A percentile compares a stretch with the other conserved stretches of the same genome.
Conservation (phyloP, 2,888 invertebrate genomes). For the Rambutsinella grinnellia region DNA sequence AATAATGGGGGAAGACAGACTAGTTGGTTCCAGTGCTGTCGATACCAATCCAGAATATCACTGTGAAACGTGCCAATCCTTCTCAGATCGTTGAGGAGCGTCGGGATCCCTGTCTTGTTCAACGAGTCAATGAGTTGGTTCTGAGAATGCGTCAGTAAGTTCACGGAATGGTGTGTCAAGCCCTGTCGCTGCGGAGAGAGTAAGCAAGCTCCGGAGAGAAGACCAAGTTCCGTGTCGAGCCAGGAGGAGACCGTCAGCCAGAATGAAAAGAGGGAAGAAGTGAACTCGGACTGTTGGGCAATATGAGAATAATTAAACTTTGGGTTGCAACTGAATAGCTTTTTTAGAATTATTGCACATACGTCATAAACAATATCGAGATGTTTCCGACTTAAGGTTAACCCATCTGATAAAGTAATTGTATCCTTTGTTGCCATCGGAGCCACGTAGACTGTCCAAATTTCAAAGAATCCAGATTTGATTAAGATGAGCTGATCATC, state of each 20-base stretch:
- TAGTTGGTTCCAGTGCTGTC: constrained; percentile 87
- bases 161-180: constrained; percentile 83
- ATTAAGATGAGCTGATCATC: constrained; percentile 97
- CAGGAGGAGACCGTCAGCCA: constrained; percentile 79
- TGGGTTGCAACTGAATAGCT: background rate
- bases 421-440: constrained; percentile 78
- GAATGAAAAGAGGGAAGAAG: constrained; percentile 85
- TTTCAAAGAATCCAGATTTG: constrained; percentile 96
- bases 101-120: constrained; percentile 70
- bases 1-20: constrained; percentile 89
- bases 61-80: constrained; percentile 86
- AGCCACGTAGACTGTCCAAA: constrained; percentile 91
- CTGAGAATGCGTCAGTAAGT: constrained; percentile 78
- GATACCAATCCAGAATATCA: constrained; percentile 90
- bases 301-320: background rate
- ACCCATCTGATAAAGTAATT: constrained; percentile 92
- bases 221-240: constrained; percentile 90
- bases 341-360: constrained; percentile 70
- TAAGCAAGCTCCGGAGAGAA: constrained; percentile 88
- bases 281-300: constrained; percentile 81
- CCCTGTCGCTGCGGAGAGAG: constrained; percentile 85
- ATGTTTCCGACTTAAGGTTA: constrained; percentile 84
- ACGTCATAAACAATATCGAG: constrained; percentile 90
- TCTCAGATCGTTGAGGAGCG: constrained; percentile 82
- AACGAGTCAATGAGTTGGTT: constrained; percentile 90